A percentile compares a stretch with the other conserved stretches of the same genome.
phyloP scores from a whole-genome alignment of 2,113 vertebrate species.

The Indicator maculatus region DNA sequence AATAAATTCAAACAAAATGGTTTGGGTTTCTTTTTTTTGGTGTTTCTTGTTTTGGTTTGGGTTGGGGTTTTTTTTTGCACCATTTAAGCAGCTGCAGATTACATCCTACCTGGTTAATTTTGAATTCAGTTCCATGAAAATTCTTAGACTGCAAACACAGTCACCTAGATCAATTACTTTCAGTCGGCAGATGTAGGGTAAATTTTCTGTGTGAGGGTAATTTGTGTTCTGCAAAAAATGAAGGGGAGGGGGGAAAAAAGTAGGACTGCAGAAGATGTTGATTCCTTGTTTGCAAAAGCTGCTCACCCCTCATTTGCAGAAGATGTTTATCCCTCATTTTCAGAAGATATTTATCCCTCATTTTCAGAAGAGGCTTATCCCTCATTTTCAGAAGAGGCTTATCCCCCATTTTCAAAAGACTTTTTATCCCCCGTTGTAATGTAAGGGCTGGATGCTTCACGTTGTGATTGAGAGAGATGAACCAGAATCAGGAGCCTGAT shows the following conservation, averaged over 20 bases:
- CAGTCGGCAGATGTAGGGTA: accelerated
- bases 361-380: too few relatives aligned
- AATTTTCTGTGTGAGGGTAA: background rate
- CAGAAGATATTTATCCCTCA: too few relatives aligned
- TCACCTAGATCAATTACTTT: accelerated
- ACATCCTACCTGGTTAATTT: background rate
- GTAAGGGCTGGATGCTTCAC: background rate
- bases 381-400: too few relatives aligned
- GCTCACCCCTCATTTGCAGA: too few relatives aligned
- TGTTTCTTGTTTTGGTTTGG: background rate
- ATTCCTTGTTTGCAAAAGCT: too few relatives aligned
- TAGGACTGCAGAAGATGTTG: background rate
- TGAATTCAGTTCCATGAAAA: background rate
- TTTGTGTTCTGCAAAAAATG: background rate
- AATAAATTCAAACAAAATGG: background rate
- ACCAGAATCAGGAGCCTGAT: background rate
- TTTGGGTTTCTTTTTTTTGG: background rate
- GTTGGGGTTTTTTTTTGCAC: background rate
- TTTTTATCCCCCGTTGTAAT: background rate
- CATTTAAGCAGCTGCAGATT: background rate
- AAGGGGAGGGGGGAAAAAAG: too few relatives aligned
- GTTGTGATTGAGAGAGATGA: accelerated
- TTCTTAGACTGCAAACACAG: background rate
- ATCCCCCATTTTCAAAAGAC: too few relatives aligned
- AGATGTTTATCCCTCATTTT: too few relatives aligned